Conservation (phyloP, 92 coral and sea anemone genomes). For the Zoanthus sociatus region DNA sequence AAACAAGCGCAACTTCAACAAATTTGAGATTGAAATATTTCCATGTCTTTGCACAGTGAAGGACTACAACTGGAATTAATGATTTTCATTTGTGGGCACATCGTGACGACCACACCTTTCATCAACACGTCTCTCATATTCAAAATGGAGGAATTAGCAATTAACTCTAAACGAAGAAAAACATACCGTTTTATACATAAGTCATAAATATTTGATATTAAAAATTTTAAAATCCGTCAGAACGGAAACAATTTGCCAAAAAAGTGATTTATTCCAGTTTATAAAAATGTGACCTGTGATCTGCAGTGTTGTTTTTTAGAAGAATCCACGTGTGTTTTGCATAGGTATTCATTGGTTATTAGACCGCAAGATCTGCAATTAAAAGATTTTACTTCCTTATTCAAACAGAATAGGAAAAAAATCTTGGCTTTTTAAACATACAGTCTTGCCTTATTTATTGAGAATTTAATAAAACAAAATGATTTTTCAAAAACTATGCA, state of each 20-base stretch:
- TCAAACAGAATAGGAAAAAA: neutral
- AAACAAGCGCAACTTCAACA: neutral
- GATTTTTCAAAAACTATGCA: neutral
- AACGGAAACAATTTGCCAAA: neutral
- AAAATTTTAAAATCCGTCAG: neutral
- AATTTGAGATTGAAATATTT: neutral
- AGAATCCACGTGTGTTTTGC: constrained; percentile 10
- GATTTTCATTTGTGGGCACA: neutral
- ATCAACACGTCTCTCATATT: neutral
- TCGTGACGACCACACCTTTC: constrained; percentile 20
- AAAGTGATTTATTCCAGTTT: neutral
- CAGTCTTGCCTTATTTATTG: neutral
- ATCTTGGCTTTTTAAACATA: neutral
- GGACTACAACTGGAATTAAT: neutral
- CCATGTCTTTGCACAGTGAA: neutral
- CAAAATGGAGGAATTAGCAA: constrained; percentile 4
- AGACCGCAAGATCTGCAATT: neutral
- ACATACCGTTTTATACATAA: neutral
- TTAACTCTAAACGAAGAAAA: neutral
- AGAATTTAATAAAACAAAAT: neutral
- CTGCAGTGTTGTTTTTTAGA: neutral
- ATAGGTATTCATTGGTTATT: neutral
- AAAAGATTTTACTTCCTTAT: neutral
- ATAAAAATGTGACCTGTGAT: neutral
- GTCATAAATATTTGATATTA: neutral